Evolutionary conservation across 1,140 invertebrate species (phyloP).

Genomic region (Cecropterus lyciades): DNA sequence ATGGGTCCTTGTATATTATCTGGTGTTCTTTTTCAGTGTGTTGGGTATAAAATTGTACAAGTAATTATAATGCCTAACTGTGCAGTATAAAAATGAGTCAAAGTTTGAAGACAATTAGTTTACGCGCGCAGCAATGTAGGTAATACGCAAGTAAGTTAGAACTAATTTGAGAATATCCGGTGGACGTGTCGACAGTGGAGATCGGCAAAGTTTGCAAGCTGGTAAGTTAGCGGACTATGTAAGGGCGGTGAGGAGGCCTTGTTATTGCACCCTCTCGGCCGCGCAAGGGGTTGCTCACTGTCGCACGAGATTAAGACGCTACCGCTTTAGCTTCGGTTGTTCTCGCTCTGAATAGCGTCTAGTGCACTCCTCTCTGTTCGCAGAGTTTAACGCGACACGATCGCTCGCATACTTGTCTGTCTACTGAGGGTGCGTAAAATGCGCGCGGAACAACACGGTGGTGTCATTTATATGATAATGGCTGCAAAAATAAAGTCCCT

Average conservation of each 20-base stretch:
- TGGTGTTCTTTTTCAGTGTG: too few species aligned
- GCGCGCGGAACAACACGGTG: background rate
- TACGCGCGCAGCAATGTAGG: constrained; percentile 4
- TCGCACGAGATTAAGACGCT: constrained; percentile 78
- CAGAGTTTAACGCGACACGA: constrained; percentile 53
- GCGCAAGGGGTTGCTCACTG: constrained; percentile 74
- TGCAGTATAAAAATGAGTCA: too few species aligned
- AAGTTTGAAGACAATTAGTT: constrained; percentile 7
- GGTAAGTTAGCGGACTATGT: constrained; percentile 66
- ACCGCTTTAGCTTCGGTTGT: constrained; percentile 63
- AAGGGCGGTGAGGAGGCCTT: constrained; percentile 56
- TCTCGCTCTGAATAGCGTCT: constrained; percentile 59
- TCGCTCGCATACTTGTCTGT: constrained; percentile 36
- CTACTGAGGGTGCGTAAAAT: constrained; percentile 32
- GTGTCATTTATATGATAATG: constrained; percentile 29
- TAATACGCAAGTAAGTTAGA: constrained; percentile 15
- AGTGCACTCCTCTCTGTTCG: constrained; percentile 50
- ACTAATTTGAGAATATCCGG: constrained; percentile 30
- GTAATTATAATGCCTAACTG: too few species aligned
- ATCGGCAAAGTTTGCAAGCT: constrained; percentile 73
- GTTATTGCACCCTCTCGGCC: constrained; percentile 82
- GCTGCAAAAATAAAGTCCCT: background rate
- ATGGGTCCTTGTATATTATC: too few species aligned
- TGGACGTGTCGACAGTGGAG: constrained; percentile 53
- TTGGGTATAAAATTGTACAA: too few species aligned